Evolutionary conservation across 1,140 invertebrate genomes (phyloP).

Genomic region (Drosophila malerkotliana): DNA sequence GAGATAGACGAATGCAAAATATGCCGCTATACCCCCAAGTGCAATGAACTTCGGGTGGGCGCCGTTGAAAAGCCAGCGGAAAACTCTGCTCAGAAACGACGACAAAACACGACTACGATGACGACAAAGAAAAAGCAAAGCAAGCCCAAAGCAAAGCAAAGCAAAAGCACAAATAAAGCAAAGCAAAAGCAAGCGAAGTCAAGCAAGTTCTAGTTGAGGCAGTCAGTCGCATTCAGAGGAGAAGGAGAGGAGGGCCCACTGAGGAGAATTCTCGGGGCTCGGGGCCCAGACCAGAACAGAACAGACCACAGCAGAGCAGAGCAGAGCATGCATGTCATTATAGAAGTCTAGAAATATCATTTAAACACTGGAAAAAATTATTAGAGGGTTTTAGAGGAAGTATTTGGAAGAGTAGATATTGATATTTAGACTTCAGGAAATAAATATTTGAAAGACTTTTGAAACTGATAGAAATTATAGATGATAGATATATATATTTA

Average conservation of each 20-base stretch:
- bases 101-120: constrained; percentile 9
- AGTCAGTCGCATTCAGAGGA: constrained; percentile 41
- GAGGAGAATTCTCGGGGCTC: constrained; percentile 14
- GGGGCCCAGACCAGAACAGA: constrained; percentile 9
- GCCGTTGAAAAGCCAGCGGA: constrained; percentile 19
- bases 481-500: too few relatives aligned
- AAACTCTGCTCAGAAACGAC: constrained; percentile 22
- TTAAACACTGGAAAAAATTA: constrained; percentile 13
- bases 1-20: constrained; percentile 69
- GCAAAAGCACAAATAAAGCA: not conserved
- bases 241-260: not conserved
- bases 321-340: constrained; percentile 43
- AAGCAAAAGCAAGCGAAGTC: constrained; percentile 52
- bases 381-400: not conserved
- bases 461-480: too few relatives aligned
- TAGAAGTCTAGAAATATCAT: constrained; percentile 47
- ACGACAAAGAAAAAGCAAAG: constrained; percentile 9
- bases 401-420: too few relatives aligned
- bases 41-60: constrained; percentile 70
- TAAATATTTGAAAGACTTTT: too few relatives aligned
- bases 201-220: constrained; percentile 82
- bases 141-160: constrained; percentile 20
- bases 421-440: too few relatives aligned
- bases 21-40: constrained; percentile 72
- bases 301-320: constrained; percentile 10